phyloP scores from a whole-genome alignment of 2,113 vertebrate species.

The Heptranchias perlo region DNA sequence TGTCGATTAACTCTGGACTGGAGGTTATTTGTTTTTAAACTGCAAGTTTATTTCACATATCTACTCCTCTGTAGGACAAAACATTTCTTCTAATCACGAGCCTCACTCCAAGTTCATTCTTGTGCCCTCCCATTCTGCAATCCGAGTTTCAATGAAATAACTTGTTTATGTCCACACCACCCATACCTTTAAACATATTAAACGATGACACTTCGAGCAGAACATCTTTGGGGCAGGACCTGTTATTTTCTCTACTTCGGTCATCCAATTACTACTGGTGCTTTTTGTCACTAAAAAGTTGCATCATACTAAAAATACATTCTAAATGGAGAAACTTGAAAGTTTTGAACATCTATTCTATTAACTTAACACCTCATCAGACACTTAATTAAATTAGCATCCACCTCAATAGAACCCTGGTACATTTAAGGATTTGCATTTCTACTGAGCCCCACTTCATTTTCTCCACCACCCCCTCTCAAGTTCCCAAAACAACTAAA shows the following conservation, averaged over 20 bases:
- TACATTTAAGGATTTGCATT: background rate
- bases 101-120: background rate
- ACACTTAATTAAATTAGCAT: background rate
- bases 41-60: background rate
- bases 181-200: background rate
- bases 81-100: background rate
- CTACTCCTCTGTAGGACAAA: background rate
- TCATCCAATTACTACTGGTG: background rate
- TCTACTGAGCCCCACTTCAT: too few species aligned
- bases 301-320: too few species aligned
- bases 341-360: too few species aligned
- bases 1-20: too few species aligned
- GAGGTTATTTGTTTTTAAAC: background rate
- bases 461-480: background rate
- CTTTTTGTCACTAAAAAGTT: too few species aligned
- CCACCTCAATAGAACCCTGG: background rate
- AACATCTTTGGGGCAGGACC: background rate
- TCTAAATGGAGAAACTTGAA: too few species aligned
- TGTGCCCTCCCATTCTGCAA: background rate
- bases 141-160: background rate
- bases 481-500: background rate
- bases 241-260: background rate
- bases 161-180: background rate
- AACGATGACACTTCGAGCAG: background rate
- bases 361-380: too few species aligned